These are phyloP conservation scores for Charanyca ferruginea DNA, from an alignment of 2,888 invertebrate genomes.

Conservation along the genomic window DNA sequence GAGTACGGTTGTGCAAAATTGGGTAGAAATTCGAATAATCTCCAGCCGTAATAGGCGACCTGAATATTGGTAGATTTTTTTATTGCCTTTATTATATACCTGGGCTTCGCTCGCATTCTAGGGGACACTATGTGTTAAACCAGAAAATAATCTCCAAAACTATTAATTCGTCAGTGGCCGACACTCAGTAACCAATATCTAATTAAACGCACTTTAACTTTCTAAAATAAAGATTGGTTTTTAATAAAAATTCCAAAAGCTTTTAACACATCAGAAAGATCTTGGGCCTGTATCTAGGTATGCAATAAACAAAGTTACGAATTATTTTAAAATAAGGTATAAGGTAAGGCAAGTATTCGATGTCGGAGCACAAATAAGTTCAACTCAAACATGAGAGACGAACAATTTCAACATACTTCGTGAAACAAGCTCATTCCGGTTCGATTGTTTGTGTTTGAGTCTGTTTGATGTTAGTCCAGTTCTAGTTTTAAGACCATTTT, in stretches of 20 bases:
- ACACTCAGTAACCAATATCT: too few species aligned
- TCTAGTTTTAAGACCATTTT: not conserved
- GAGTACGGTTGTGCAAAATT: conserved; percentile 36
- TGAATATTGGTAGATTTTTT: conserved; percentile 18
- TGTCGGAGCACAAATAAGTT: not conserved
- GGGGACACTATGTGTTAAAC: too few species aligned
- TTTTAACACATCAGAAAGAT: not conserved
- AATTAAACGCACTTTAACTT: too few species aligned
- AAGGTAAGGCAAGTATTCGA: conserved; percentile 24
- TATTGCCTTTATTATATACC: not conserved
- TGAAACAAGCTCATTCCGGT: not conserved
- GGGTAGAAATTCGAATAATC: conserved; percentile 38
- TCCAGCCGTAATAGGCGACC: conserved; percentile 36
- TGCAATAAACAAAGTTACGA: not conserved
- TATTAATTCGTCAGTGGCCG: too few species aligned
- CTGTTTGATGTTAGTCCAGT: too few species aligned
- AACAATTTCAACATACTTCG: conserved; percentile 14
- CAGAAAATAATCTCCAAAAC: too few species aligned
- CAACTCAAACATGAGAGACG: conserved; percentile 7
- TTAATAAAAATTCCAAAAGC: not conserved
- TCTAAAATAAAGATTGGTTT: too few species aligned
- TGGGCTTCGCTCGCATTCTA: not conserved
- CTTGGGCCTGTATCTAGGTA: not conserved
- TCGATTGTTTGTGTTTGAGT: not conserved
- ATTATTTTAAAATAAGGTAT: conserved; percentile 21